phyloP scores from a whole-genome alignment of 1,140 invertebrate genomes.

The Drosophila bocki region DNA sequence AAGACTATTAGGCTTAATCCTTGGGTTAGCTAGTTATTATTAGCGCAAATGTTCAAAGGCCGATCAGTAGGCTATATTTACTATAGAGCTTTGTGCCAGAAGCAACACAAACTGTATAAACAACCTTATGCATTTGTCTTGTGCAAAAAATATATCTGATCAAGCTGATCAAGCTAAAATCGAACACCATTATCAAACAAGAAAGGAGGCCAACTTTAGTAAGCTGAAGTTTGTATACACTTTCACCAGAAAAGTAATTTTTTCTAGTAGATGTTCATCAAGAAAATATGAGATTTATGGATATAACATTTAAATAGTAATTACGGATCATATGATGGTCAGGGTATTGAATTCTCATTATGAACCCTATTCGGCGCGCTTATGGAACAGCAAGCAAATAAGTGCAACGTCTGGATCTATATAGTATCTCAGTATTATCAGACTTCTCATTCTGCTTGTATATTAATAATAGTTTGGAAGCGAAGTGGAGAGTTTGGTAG shows the following conservation, averaged over 20 bases:
- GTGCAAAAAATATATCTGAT: background rate
- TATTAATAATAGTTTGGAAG: background rate
- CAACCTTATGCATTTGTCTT: background rate
- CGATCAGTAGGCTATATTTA: background rate
- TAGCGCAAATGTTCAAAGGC: background rate
- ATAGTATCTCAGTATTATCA: background rate
- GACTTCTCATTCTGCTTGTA: background rate
- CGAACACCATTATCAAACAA: background rate
- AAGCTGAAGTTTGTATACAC: too few relatives aligned
- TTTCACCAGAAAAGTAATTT: too few relatives aligned
- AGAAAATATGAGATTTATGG: too few relatives aligned
- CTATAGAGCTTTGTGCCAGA: too few relatives aligned
- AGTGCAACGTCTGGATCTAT: background rate
- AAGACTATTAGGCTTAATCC: background rate
- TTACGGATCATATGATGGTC: slow-evolving; percentile 15
- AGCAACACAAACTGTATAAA: background rate
- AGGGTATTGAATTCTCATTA: background rate
- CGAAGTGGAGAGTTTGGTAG: background rate
- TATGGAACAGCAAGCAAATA: background rate
- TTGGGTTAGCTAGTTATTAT: background rate
- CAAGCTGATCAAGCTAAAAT: background rate
- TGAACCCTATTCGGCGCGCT: background rate
- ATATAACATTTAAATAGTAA: background rate
- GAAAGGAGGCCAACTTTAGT: background rate
- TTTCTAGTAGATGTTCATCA: too few relatives aligned